phyloP scores from a whole-genome alignment of 2,797 vertebrate species.

The Pantherophis vulpinus region DNA sequence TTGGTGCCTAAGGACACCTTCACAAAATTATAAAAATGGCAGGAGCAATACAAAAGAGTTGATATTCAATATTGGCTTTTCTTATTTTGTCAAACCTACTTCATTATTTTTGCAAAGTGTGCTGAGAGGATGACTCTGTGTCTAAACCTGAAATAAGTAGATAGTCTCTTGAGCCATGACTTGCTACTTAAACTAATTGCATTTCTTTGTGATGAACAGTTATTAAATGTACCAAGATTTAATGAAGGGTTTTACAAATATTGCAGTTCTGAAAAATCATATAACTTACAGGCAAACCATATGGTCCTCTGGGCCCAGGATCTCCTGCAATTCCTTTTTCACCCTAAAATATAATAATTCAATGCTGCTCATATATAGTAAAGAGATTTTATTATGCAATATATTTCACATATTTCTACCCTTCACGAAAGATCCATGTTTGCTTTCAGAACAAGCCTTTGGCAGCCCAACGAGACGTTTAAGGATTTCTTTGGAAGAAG shows the following conservation, averaged over 20 bases:
- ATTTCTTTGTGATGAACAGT: constrained; percentile 36
- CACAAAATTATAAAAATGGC: background rate
- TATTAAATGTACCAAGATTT: constrained; percentile 35
- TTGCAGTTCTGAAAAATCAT: background rate
- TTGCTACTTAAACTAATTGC: constrained; percentile 24
- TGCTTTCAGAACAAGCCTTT: background rate
- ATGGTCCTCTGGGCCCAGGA: constrained; percentile 91
- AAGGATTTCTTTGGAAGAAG: background rate
- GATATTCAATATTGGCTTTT: constrained; percentile 2
- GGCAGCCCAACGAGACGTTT: background rate
- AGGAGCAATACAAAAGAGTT: background rate
- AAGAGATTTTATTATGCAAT: background rate
- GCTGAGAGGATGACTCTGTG: background rate
- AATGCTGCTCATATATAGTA: constrained; percentile 10
- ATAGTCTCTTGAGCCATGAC: constrained; percentile 15
- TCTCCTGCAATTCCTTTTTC: constrained; percentile 88
- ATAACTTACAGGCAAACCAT: constrained; percentile 93
- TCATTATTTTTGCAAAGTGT: background rate
- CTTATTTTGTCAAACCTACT: constrained; percentile 6
- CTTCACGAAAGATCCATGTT: background rate
- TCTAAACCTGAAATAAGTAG: background rate
- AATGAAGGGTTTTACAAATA: constrained; percentile 51
- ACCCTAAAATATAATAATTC: constrained; percentile 78
- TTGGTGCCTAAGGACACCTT: background rate
- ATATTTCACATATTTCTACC: background rate